A percentile compares a stretch with the other conserved stretches of the same genome.
Evolutionary conservation across 2,113 vertebrate genomes (phyloP).

Genomic region (Paracanthobrama guichenoti): DNA sequence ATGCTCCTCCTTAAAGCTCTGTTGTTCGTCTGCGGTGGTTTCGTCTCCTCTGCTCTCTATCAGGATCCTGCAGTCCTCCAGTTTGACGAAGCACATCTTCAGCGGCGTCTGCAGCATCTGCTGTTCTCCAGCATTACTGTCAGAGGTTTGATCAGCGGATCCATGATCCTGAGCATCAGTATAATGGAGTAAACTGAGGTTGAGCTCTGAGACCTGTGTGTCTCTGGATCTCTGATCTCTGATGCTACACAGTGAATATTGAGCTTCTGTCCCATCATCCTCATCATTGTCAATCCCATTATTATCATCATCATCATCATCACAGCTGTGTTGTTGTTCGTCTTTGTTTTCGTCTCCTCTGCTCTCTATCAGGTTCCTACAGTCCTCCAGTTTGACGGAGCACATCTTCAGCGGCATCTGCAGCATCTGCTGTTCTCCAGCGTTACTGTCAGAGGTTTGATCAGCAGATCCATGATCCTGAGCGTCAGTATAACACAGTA

Average conservation of each 20-base stretch:
- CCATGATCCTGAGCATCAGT: not conserved
- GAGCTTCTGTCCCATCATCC: not conserved
- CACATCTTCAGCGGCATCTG: conserved; percentile 9
- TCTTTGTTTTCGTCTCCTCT: not conserved
- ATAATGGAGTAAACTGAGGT: not conserved
- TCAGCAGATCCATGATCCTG: not conserved
- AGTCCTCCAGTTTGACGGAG: conserved; percentile 17
- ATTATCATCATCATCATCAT: not conserved
- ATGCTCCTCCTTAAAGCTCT: not conserved
- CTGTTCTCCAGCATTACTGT: not conserved
- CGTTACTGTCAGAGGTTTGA: not conserved
- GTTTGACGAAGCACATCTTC: conserved; percentile 25
- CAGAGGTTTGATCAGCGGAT: conserved; percentile 1
- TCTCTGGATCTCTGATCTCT: too few species aligned
- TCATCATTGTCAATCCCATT: too few species aligned
- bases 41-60: not conserved
- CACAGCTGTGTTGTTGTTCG: not conserved
- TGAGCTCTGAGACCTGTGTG: not conserved
- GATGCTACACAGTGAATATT: too few species aligned
- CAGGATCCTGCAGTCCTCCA: conserved; percentile 29
- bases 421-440: not conserved
- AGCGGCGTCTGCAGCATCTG: conserved; percentile 14
- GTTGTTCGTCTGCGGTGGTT: not conserved
- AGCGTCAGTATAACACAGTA: not conserved
- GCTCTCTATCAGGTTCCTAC: conserved; percentile 16